Evolutionary conservation across 2,113 vertebrate genomes (phyloP).

Genomic region (Speoplatyrhinus poulsoni): DNA sequence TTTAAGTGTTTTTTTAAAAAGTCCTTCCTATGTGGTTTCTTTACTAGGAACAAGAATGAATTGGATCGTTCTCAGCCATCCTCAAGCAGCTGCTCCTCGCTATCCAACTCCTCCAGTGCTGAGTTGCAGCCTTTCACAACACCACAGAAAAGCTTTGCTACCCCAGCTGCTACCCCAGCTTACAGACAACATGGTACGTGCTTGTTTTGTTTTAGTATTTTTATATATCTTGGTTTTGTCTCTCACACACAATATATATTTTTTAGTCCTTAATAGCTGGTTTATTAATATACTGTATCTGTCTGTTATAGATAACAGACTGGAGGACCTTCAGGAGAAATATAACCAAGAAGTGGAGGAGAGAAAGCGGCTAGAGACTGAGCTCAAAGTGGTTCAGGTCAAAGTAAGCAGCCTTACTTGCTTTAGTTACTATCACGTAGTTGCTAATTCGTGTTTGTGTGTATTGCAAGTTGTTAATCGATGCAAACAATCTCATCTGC

Average conservation of each 20-base stretch:
- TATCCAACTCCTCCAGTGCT: constrained; percentile 55
- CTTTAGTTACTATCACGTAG: not conserved
- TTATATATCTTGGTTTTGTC: not conserved
- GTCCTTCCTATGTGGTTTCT: constrained; percentile 19
- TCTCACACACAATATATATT: not conserved
- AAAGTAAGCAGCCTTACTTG: constrained; percentile 74
- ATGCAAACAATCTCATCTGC: constrained; percentile 6
- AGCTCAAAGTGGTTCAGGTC: constrained; percentile 80
- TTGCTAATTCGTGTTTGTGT: constrained; percentile 17
- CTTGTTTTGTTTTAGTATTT: not conserved
- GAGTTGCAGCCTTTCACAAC: constrained; percentile 76
- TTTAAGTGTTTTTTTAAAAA: not conserved
- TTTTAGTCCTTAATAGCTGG: not conserved
- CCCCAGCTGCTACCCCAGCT: constrained; percentile 67
- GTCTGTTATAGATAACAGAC: constrained; percentile 73
- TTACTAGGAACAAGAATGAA: constrained; percentile 84
- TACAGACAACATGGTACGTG: constrained; percentile 78
- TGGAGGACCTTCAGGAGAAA: constrained; percentile 87
- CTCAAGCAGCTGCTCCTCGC: constrained; percentile 33
- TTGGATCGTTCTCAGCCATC: constrained; percentile 82
- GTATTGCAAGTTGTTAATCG: constrained; percentile 1
- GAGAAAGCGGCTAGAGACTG: constrained; percentile 83
- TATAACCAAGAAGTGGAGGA: constrained; percentile 86
- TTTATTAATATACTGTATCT: constrained; percentile 24
- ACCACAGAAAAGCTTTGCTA: constrained; percentile 77